Evolutionary conservation across 2,113 vertebrate species (phyloP), one percentile per base, ranked within the genome.

Genomic region (Ia io): DNA sequence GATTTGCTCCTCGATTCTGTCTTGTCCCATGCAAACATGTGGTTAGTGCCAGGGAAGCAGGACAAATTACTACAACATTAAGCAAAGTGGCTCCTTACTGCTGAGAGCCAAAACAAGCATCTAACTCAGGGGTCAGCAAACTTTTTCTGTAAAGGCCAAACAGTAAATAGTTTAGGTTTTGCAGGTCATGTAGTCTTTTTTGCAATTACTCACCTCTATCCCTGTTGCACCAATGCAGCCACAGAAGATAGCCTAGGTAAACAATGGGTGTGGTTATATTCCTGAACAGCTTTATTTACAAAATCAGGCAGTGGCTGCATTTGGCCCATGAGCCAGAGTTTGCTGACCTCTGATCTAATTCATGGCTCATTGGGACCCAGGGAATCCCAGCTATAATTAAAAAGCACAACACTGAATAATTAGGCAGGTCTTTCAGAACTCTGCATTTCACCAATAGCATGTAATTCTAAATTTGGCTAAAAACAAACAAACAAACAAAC

Each of bases 201-300:
- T 67, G 59, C 25, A 32, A 23, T 42, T n/a, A 32, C 44, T 92
- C 25, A 30, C 0, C 12, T 77, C 69, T 30, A 7, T 35, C 32
- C 0, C 3, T 9, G 8, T 20, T 65, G 37, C 44, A 28, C 2
- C 11, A 47, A 22, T 0, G 1, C 83, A 49, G 61, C 40, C 18
- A 32, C 6, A 49, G 44, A 73, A 89, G 86, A 47, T 23, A 74
- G 20, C 32, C 44, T 2, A 17, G 40, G 16, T 32, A 25, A 67
- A 35, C 16, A 44, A 1, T 10, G 17, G 83, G 6, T 0, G 0
- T 30, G 37, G 16, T 25, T 44, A 25, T 32, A 22, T 84, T 44
- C n/a, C 35, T 35, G 59, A n/a, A 30, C 49, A 35, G 4, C 40
- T 82, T 61, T 56, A 5, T 86, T 85, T 69, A 87, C 22, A 61